Percentiles rank a stretch among this genome's conserved stretches.
These are phyloP conservation scores for Trinectes maculatus DNA, from an alignment of 2,113 vertebrate genomes.

Conservation along the genomic window DNA sequence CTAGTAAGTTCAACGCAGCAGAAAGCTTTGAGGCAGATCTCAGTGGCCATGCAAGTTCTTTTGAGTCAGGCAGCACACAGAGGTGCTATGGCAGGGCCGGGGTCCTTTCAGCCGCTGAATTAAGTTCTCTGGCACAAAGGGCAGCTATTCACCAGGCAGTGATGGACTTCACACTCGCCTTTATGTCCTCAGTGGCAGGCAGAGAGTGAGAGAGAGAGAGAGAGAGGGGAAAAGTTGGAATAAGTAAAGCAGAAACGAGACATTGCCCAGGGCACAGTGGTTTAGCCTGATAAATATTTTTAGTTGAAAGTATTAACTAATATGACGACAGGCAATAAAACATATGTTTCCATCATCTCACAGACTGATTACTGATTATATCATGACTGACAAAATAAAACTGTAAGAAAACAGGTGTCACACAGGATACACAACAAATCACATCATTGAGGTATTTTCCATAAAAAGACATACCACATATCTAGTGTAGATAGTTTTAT, in stretches of 20 bases:
- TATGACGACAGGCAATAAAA: not conserved
- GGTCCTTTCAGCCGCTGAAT: conserved; percentile 77
- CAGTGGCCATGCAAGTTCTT: conserved; percentile 47
- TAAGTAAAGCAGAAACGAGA: conserved; percentile 51
- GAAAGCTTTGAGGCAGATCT: conserved; percentile 43
- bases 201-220: conserved; percentile 32
- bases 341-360: not conserved
- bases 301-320: conserved; percentile 2
- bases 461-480: too few relatives aligned
- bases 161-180: conserved; percentile 77
- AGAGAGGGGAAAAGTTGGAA: conserved; percentile 38
- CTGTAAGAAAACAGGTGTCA: conserved; percentile 4
- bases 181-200: conserved; percentile 70
- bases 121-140: conserved; percentile 78
- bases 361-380: not conserved
- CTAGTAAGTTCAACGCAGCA: conserved; percentile 22
- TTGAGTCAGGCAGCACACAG: conserved; percentile 72
- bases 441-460: not conserved
- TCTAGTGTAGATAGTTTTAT: too few relatives aligned
- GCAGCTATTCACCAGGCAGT: conserved; percentile 73
- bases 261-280: conserved; percentile 15
- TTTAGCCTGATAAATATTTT: conserved; percentile 20
- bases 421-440: not conserved
- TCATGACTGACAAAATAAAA: not conserved
- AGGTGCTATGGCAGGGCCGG: conserved; percentile 67